phyloP scores from a whole-genome alignment of 35 echinoderm and acorn worm genomes.

The Stichopus chloronotus region DNA sequence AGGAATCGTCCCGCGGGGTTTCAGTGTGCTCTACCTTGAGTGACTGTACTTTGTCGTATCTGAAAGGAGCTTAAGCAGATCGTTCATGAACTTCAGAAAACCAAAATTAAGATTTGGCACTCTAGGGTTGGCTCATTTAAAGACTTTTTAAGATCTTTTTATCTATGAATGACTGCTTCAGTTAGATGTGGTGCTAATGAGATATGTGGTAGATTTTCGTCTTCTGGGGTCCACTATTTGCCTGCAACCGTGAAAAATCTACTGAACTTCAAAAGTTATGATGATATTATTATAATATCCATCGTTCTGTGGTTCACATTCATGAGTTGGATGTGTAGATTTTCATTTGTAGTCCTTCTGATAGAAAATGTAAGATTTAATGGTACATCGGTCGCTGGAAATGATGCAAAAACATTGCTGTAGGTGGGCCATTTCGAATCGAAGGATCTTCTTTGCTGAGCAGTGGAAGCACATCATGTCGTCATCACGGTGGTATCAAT shows the following conservation, averaged over 20 bases:
- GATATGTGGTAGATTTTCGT: neutral
- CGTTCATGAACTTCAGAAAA: constrained; percentile 43
- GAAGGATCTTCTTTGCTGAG: too few relatives aligned
- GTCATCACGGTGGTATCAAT: too few relatives aligned
- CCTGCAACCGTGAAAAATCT: neutral
- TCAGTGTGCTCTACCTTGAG: neutral
- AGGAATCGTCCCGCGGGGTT: constrained; percentile 14
- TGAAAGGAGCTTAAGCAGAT: constrained; percentile 22
- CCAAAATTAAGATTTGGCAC: neutral
- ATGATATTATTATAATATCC: too few relatives aligned
- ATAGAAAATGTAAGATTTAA: too few relatives aligned
- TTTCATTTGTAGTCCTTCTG: too few relatives aligned
- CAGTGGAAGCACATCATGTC: too few relatives aligned
- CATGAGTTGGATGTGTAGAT: too few relatives aligned
- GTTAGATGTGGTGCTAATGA: neutral
- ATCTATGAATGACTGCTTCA: neutral
- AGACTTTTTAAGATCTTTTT: neutral
- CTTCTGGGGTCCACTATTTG: neutral
- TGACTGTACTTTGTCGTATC: constrained; percentile 50
- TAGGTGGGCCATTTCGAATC: too few relatives aligned
- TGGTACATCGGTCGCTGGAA: too few relatives aligned
- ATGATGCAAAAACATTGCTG: too few relatives aligned
- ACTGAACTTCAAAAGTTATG: neutral
- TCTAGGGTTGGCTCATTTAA: neutral
- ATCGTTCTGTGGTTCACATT: too few relatives aligned